Conservation (phyloP, 2,113 vertebrate genomes). For the Cnemophilus loriae region DNA sequence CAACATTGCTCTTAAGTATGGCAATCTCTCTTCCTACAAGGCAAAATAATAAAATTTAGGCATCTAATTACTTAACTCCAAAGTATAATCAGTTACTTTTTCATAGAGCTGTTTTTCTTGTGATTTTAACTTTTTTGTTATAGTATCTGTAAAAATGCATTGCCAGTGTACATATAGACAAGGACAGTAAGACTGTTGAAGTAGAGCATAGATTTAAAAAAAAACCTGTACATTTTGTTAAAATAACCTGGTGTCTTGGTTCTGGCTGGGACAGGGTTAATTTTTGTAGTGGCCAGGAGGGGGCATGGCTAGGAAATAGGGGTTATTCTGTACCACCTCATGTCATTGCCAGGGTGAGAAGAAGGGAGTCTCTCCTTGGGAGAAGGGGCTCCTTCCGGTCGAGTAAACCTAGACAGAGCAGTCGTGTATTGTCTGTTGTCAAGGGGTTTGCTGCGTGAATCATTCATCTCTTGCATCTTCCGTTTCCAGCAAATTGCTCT, state of each 20-base stretch:
- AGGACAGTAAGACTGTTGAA: neutral
- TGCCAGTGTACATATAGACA: neutral
- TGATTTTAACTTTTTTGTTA: neutral
- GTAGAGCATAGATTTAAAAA: neutral
- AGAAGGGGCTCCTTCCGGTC: neutral
- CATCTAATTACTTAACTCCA: neutral
- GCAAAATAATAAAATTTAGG: neutral
- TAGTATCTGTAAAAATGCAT: neutral
- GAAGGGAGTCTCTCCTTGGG: fast-evolving
- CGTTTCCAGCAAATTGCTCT: neutral
- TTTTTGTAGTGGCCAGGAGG: neutral
- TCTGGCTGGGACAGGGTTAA: neutral
- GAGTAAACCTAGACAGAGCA: no score
- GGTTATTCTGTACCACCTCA: neutral
- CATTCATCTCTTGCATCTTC: neutral
- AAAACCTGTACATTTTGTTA: neutral
- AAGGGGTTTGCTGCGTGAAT: no score
- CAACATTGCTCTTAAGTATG: neutral
- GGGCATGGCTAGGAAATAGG: neutral
- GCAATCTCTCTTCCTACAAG: neutral
- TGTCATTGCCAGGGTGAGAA: fast-evolving
- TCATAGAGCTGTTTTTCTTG: neutral
- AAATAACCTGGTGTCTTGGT: neutral
- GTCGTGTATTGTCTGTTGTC: no score
- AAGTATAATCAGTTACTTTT: neutral